These are phyloP conservation scores for Cataglyphis altisquamis DNA, from an alignment of 2,888 invertebrate genomes.

Conservation along the genomic window DNA sequence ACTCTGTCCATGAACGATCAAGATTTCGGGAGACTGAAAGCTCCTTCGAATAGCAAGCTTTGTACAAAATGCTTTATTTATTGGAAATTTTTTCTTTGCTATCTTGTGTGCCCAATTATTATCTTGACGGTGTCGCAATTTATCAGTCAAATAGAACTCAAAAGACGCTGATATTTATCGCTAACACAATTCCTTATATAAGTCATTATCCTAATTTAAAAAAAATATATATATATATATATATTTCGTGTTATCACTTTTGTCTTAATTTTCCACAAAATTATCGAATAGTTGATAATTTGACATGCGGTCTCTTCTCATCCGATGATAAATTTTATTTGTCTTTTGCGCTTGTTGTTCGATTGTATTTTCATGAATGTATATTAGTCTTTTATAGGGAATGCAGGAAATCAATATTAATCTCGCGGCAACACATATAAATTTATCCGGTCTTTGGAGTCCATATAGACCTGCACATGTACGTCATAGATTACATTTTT, in stretches of 20 bases:
- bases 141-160: background rate
- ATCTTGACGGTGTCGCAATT: background rate
- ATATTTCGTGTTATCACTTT: background rate
- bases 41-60: slow-evolving; percentile 9
- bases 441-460: background rate
- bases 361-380: background rate
- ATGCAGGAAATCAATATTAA: background rate
- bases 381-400: background rate
- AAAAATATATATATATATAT: background rate
- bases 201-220: background rate
- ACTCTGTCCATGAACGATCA: slow-evolving; percentile 31
- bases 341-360: background rate
- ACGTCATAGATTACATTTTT: slow-evolving; percentile 15
- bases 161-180: background rate
- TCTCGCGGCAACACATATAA: background rate
- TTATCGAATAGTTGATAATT: background rate
- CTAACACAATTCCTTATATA: background rate
- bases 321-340: background rate
- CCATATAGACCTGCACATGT: background rate
- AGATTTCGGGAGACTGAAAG: slow-evolving; percentile 13
- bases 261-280: background rate
- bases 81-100: background rate
- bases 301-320: too few relatives aligned
- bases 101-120: background rate
- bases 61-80: too few relatives aligned